Base-by-base conservation (phyloP, 2,113 vertebrate species). In the Falco punctatus region DNA sequence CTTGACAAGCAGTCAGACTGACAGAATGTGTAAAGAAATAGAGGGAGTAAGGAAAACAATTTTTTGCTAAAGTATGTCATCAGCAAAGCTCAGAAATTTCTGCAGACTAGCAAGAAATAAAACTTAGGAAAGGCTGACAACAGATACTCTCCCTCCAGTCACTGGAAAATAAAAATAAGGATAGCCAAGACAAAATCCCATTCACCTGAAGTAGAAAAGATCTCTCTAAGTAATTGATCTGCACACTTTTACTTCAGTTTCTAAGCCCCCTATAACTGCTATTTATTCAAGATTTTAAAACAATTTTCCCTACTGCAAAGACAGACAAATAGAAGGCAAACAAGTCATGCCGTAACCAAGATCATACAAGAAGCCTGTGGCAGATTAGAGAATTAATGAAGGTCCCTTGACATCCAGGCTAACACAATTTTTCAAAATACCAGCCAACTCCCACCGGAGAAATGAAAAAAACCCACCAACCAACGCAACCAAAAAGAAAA, bases 151-250 rank as follows among this genome's bases (percentile, higher is more conserved):
- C 18, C 8, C 15, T 89, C 8, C 26, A 38, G 32, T 59, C 18
- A 30, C 12, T 48, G 11, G 23, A 62, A 94, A 91, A 79, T 22
- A 40, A 77, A 81, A 88, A n/a, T 28, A n/a, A 65, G 32, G 3
- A 48, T 35, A 90, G 62, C 4, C 6, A 32, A 94, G 33, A 51
- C 2, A 46, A 57, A 58, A 7, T 1, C 4, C 4, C 11, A 27
- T 0, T 0, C 1, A 30, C 3, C 8, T 65, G 40, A 77, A 52
- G 84, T 2, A 0, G 1, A 6, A 28, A 88, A 74, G 1, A 2
- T 24, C 11, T 7, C 0, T 57, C 6, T 38, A 40, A 66, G 9
- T 44, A 65, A 77, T 15, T 62, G 5, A 19, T 48, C 23, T 65
- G 35, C 15, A 46, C 42, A 55, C 7, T 27, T 65, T 10, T 9